Evolutionary conservation across 2,113 vertebrate species (phyloP).

Genomic region (Pardalotus punctatus): DNA sequence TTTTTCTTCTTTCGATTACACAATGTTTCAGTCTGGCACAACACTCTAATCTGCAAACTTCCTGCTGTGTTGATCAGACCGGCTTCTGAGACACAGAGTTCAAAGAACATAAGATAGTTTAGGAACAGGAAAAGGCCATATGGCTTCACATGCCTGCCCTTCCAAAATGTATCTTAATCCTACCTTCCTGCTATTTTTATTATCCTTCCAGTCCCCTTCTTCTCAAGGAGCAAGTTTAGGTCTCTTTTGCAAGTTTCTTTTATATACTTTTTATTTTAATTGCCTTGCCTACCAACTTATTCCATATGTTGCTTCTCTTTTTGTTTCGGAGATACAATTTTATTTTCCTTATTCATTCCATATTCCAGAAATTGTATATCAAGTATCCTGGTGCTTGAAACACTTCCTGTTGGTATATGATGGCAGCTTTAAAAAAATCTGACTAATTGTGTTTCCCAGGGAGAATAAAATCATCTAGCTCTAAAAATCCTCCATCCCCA

Average conservation of each 20-base stretch:
- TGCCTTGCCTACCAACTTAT: conserved; percentile 26
- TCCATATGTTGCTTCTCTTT: conserved; percentile 30
- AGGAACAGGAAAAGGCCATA: conserved; percentile 61
- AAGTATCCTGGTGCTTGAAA: neutral
- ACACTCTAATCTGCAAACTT: conserved; percentile 58
- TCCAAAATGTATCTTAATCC: conserved; percentile 65
- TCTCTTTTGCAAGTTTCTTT: neutral
- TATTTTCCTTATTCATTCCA: neutral
- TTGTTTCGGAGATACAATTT: neutral
- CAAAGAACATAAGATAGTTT: conserved; percentile 63
- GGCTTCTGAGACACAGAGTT: conserved; percentile 55
- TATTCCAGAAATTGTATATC: neutral
- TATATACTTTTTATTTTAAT: conserved; percentile 14
- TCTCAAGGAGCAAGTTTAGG: neutral
- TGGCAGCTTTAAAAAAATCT: neutral
- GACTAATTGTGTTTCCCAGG: neutral
- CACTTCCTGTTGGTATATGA: neutral
- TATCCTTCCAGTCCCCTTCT: neutral
- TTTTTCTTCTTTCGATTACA: neutral
- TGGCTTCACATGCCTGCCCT: conserved; percentile 51
- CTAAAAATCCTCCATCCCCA: neutral
- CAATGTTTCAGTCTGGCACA: conserved; percentile 56
- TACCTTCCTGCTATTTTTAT: conserved; percentile 61
- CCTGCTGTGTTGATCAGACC: conserved; percentile 59
- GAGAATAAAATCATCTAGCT: neutral